Conservation (phyloP, 1,140 invertebrate genomes). For the Brachionus rotundiformis region DNA sequence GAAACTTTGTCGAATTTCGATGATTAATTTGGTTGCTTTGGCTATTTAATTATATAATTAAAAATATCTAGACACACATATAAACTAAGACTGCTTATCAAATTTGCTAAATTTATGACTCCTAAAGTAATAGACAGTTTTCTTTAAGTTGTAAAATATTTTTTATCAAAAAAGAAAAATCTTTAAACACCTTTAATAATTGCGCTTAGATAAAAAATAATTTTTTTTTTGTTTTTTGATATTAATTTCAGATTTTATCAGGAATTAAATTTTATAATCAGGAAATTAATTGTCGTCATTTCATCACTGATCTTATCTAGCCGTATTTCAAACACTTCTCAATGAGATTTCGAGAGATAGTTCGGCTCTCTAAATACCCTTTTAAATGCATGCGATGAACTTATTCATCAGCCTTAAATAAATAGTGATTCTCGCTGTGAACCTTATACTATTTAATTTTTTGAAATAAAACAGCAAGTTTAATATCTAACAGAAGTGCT, state of each 20-base stretch:
- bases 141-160: constrained; percentile 15
- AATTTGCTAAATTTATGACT: neutral
- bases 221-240: neutral
- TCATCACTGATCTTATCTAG: neutral
- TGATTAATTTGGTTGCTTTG: constrained; percentile 8
- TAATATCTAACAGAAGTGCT: constrained; percentile 19
- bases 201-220: neutral
- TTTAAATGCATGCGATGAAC: neutral
- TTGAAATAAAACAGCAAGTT: neutral
- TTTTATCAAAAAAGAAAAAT: constrained; percentile 4
- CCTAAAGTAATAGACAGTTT: constrained; percentile 17
- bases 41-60: constrained; percentile 37
- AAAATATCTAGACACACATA: neutral
- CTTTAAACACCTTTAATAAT: constrained; percentile 18
- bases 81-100: constrained; percentile 1
- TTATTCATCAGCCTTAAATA: neutral
- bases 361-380: constrained; percentile 3
- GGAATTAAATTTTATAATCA: neutral
- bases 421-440: constrained; percentile 1
- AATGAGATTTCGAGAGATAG: neutral
- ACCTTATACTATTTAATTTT: constrained; percentile 16
- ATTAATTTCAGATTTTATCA: neutral
- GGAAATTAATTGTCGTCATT: neutral
- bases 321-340: neutral
- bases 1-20: constrained; percentile 3